Conservation (phyloP, 1,140 invertebrate genomes). For the Mylabris phalerata region DNA sequence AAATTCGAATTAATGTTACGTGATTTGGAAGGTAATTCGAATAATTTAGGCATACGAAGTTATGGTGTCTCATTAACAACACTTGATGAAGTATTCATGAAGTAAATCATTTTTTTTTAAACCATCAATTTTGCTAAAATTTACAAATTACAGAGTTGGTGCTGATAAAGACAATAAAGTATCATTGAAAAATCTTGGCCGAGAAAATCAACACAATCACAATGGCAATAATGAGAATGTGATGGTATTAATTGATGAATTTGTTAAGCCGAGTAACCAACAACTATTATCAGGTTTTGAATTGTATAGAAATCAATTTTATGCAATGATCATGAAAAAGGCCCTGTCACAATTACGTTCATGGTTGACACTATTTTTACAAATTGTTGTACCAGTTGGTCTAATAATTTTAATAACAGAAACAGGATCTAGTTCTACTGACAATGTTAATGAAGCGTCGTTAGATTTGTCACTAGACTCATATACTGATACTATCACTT, state of each 20-base stretch:
- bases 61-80: constrained; percentile 70
- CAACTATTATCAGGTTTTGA: too few relatives aligned
- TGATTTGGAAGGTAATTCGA: constrained; percentile 58
- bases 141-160: constrained; percentile 40
- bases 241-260: constrained; percentile 30
- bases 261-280: neutral
- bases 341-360: constrained; percentile 48
- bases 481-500: constrained; percentile 35
- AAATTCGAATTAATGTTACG: constrained; percentile 58
- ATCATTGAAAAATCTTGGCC: constrained; percentile 10
- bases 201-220: constrained; percentile 14
- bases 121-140: neutral
- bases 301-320: constrained; percentile 49
- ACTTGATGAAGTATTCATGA: constrained; percentile 85
- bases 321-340: constrained; percentile 55
- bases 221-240: constrained; percentile 22
- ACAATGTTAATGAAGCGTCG: constrained; percentile 40
- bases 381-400: constrained; percentile 51
- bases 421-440: constrained; percentile 28
- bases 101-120: constrained; percentile 47
- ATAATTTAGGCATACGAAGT: constrained; percentile 55
- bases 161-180: constrained; percentile 27
- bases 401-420: constrained; percentile 48
- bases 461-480: constrained; percentile 35
- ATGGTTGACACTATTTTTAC: constrained; percentile 48